Evolutionary conservation across 1,140 invertebrate genomes (phyloP).

Genomic region (Trissolcus basalis): DNA sequence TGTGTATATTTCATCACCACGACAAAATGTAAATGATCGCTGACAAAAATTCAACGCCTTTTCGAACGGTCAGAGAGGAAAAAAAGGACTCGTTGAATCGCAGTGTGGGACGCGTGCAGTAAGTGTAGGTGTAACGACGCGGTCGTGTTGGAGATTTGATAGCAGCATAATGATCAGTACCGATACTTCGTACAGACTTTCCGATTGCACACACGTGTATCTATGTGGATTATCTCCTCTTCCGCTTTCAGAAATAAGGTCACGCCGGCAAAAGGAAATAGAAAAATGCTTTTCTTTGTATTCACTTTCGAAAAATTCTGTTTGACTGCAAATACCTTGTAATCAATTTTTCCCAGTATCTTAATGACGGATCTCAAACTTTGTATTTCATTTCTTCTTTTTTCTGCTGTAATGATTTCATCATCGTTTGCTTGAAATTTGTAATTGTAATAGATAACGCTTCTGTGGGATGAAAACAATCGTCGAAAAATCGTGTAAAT

Average conservation of each 20-base stretch:
- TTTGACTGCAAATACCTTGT: not conserved
- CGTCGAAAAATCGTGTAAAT: too few species aligned
- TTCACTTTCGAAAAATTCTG: too few species aligned
- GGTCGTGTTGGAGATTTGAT: conserved; percentile 36
- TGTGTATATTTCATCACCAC: not conserved
- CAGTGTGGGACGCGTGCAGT: conserved; percentile 39
- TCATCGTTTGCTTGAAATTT: too few species aligned
- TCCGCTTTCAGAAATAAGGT: conserved; percentile 48
- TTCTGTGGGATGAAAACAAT: too few species aligned
- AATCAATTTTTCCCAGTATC: too few species aligned
- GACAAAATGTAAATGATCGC: conserved; percentile 36
- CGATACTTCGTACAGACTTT: conserved; percentile 43
- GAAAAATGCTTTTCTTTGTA: conserved; percentile 27
- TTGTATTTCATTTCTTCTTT: too few species aligned
- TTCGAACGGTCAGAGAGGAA: conserved; percentile 7
- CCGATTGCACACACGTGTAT: conserved; percentile 33
- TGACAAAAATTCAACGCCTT: conserved; percentile 41
- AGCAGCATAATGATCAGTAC: conserved; percentile 34
- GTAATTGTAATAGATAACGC: too few species aligned
- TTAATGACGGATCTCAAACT: too few species aligned
- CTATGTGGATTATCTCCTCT: conserved; percentile 50
- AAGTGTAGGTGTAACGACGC: conserved; percentile 44
- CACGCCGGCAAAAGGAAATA: conserved; percentile 27
- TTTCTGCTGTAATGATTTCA: not conserved
- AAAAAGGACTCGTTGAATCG: conserved; percentile 24